These are phyloP conservation scores for Lepus americanus DNA, from an alignment of 2,113 vertebrate species.

Conservation along the genomic window DNA sequence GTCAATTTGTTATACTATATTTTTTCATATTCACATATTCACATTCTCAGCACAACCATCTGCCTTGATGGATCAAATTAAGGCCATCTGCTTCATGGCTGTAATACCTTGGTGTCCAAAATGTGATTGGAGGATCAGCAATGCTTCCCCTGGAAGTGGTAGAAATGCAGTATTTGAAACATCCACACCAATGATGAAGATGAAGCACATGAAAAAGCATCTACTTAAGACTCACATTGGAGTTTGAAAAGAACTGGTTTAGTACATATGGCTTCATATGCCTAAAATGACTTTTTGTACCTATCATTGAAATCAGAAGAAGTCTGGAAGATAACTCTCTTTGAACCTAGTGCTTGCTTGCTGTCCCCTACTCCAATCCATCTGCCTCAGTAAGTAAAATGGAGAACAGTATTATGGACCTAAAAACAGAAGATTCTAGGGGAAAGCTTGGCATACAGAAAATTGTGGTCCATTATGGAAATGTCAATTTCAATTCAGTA, in stretches of 20 bases:
- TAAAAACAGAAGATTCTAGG: not conserved
- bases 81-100: not conserved
- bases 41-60: not conserved
- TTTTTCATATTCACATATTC: slow-evolving; percentile 19
- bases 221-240: not conserved
- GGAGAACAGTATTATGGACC: not conserved
- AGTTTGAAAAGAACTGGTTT: not conserved
- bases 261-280: not conserved
- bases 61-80: not conserved
- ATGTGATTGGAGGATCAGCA: not conserved
- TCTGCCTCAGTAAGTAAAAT: slow-evolving; percentile 6
- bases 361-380: not conserved
- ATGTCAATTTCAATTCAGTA: not conserved
- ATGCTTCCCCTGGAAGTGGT: not conserved
- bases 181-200: too few species aligned
- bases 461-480: not conserved
- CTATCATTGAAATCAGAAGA: not conserved
- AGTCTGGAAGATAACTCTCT: not conserved
- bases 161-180: not conserved
- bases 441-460: not conserved
- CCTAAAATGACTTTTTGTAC: not conserved
- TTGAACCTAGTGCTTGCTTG: not conserved
- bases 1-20: not conserved
- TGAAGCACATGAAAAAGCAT: not conserved
- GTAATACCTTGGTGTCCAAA: not conserved